Evolutionary conservation across 2,113 vertebrate genomes (phyloP), one percentile per base, ranked within the genome.

Genomic region (Peromyscus polionotus): DNA sequence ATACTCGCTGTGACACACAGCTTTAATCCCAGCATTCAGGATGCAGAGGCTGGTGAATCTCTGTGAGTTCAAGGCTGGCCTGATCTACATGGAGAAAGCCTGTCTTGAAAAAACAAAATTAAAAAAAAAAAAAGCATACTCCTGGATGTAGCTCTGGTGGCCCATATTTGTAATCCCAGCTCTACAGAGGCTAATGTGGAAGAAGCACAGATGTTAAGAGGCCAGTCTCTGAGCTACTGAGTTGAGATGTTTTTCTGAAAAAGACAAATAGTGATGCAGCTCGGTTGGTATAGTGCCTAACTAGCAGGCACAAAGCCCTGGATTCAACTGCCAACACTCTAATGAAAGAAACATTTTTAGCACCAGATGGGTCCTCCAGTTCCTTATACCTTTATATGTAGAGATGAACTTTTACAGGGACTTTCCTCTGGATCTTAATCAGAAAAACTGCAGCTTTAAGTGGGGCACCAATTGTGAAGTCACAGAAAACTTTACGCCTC

Each of bases 371-470:
- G 65, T 31, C 24, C 31, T 42, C n/a, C 26, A 39, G 33, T 75
- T 91, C 51, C 92, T 22, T 88, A 70, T 3, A 72, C 13, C 54
- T 68, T 68, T 54, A 11, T 72, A 73, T 72, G 22, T 95, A 91
- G n/a, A 89, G 91, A 96, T 39, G 45, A 88, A 17, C n/a, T 79
- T 95, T 83, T 76, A 95, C 90, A 92, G n/a, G 16, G 61, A 75
- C 70, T 80, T 94, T 91, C 65, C 10, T 80, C 42, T 3, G 7
- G 13, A 54, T 73, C 70, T 88, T 59, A 81, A 83, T 72, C 22
- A 75, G 86, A 91, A 33, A 28, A 95, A 86, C 2, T 83, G 39
- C 26, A n/a, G 76, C 10, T 84, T 84, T 42, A 84, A 63, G 57
- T 5, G 24, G 63, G 26, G 24, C 59, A 42, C n/a, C 7, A 24